phyloP scores from a whole-genome alignment of 1,140 invertebrate genomes.

The Antheraea mylitta region DNA sequence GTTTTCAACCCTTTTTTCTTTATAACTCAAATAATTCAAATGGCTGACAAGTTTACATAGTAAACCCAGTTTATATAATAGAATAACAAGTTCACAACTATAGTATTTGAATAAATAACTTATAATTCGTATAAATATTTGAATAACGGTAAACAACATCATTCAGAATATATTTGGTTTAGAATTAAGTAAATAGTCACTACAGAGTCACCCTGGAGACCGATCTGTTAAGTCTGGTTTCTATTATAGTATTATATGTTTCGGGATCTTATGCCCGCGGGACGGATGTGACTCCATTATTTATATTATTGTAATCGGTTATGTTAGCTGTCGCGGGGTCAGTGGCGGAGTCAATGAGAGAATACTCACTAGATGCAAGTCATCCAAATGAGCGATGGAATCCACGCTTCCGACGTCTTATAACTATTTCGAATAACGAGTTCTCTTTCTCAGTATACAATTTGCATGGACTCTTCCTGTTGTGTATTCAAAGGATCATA shows the following conservation, averaged over 20 bases:
- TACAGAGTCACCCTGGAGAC: slow-evolving; percentile 17
- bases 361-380: slow-evolving; percentile 69
- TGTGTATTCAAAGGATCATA: not conserved
- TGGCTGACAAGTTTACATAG: no score
- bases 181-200: not conserved
- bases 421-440: slow-evolving; percentile 35
- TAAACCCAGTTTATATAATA: no score
- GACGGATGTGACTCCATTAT: slow-evolving; percentile 62
- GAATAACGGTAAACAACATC: not conserved
- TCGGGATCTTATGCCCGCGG: slow-evolving; percentile 45
- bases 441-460: slow-evolving; percentile 37
- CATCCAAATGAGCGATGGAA: slow-evolving; percentile 62
- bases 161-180: slow-evolving; percentile 21
- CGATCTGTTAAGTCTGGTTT: slow-evolving; percentile 52
- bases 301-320: slow-evolving; percentile 63
- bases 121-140: not conserved
- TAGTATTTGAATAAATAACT: no score
- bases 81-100: no score
- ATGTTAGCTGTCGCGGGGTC: slow-evolving; percentile 55
- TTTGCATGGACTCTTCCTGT: not conserved
- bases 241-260: slow-evolving; percentile 37
- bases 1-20: no score
- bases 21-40: no score
- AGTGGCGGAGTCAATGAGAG: slow-evolving; percentile 73
- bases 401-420: slow-evolving; percentile 65